Evolutionary conservation across 2,113 vertebrate genomes (phyloP), one percentile per base, ranked within the genome.

Genomic region (Aramus guarauna): DNA sequence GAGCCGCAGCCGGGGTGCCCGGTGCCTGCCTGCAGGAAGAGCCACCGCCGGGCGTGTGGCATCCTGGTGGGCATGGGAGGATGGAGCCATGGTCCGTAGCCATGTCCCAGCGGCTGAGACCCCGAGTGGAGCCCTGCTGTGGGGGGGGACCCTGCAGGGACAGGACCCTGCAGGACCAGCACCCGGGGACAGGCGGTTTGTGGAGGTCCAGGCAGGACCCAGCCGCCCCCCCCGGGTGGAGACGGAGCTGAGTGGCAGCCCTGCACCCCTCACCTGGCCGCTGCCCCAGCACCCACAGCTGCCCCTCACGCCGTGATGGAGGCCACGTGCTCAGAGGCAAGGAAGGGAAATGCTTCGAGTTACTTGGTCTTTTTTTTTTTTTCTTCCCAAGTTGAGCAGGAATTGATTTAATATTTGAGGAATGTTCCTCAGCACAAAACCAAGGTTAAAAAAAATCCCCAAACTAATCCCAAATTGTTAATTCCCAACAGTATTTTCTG

Each of bases 401-500:
- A 92, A 74, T 85, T 84, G 50, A 75, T 94, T 96, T 69, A 87
- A 71, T 78, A 59, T 83, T 55, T 85, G 72, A 62, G 48, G 36
- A 75, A 68, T 36, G 37, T 71, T 80, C 67, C 69, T 36, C 32
- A n/a, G 68, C 62, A 53, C 30, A 86, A 96, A 94, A 41, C 22
- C 0, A 0, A 68, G 53, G 43, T 68, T 66, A 26, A 52, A 82
- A 86, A 91, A 41, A 83, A 76, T 53, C 26, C 60, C 39, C 24
- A 53, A 29, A 67, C 20, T 56, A 85, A 80, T 76, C 73, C 80
- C 66, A 78, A 84, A 75, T 37, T 74, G 32, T 82, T 88, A 89
- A 91, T 89, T 91, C 68, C 59, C 83, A 56, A n/a, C 37, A 55
- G 56, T 36, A 6, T 84, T 88, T 92, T 85, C 86, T 76, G 64